Evolutionary conservation across 2,797 vertebrate genomes (phyloP).

Genomic region (Liparis tanakae): DNA sequence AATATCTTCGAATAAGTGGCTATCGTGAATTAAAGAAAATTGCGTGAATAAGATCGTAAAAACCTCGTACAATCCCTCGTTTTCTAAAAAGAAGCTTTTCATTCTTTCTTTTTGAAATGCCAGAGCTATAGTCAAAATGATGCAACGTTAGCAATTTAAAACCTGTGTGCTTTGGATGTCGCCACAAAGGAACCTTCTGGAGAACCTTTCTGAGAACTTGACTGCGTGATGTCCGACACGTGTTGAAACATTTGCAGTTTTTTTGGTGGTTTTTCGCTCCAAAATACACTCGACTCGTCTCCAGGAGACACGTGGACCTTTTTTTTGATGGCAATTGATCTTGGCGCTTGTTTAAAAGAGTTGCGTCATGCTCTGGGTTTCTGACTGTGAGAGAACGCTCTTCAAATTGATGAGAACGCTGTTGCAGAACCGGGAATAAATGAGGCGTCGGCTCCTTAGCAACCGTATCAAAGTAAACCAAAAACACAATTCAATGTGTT

Average conservation of each 20-base stretch:
- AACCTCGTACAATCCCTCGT: neutral
- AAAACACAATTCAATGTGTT: constrained; percentile 17
- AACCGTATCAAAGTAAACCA: constrained; percentile 43
- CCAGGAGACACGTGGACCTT: constrained; percentile 61
- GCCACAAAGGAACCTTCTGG: constrained; percentile 53
- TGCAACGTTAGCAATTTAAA: constrained; percentile 40
- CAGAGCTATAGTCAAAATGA: constrained; percentile 55
- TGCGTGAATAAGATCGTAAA: neutral
- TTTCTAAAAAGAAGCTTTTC: constrained; percentile 3
- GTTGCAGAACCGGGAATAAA: constrained; percentile 63
- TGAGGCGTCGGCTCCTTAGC: constrained; percentile 41
- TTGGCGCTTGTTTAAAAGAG: constrained; percentile 64
- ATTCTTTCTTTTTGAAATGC: constrained; percentile 14
- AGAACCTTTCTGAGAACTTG: constrained; percentile 56
- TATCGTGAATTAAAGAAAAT: neutral
- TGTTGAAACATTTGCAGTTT: constrained; percentile 64
- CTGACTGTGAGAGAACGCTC: constrained; percentile 63
- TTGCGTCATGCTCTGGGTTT: constrained; percentile 53
- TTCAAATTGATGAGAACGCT: constrained; percentile 41
- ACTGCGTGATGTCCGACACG: constrained; percentile 61
- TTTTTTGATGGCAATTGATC: constrained; percentile 73
- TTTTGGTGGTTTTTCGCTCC: constrained; percentile 59
- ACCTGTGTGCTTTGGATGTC: constrained; percentile 43
- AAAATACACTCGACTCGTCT: constrained; percentile 72
- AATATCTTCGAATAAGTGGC: neutral